phyloP scores from a whole-genome alignment of 2,113 vertebrate genomes.

The Ibidorhyncha struthersii region DNA sequence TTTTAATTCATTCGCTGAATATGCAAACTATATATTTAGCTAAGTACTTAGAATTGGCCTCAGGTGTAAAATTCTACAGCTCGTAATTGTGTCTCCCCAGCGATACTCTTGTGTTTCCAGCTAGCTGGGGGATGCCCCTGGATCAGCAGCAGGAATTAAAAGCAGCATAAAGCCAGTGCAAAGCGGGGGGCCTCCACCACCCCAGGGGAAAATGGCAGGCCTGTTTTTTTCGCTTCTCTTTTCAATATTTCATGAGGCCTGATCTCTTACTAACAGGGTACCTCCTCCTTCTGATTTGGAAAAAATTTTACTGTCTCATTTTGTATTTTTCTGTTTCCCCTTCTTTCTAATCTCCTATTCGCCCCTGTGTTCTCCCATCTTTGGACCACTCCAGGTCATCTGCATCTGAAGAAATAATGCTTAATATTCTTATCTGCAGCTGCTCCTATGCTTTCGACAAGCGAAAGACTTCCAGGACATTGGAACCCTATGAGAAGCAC shows the following conservation, averaged over 20 bases:
- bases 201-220: background rate
- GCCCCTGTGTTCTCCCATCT: background rate
- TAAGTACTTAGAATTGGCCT: background rate
- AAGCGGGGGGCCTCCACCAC: background rate
- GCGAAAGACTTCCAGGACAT: background rate
- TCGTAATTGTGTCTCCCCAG: background rate
- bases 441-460: background rate
- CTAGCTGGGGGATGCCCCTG: background rate
- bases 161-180: background rate
- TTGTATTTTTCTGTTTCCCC: background rate
- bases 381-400: background rate
- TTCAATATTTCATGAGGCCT: background rate
- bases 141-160: background rate
- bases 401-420: background rate
- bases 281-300: background rate
- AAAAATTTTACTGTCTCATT: background rate
- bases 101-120: background rate
- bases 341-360: background rate
- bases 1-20: conserved; percentile 3
- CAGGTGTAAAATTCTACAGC: background rate
- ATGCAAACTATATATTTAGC: background rate
- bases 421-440: background rate
- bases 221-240: background rate
- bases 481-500: background rate
- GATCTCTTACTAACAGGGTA: background rate